These are phyloP conservation scores for Pseudomugil tenellus DNA, from an alignment of 2,797 vertebrate species.

Conservation along the genomic window DNA sequence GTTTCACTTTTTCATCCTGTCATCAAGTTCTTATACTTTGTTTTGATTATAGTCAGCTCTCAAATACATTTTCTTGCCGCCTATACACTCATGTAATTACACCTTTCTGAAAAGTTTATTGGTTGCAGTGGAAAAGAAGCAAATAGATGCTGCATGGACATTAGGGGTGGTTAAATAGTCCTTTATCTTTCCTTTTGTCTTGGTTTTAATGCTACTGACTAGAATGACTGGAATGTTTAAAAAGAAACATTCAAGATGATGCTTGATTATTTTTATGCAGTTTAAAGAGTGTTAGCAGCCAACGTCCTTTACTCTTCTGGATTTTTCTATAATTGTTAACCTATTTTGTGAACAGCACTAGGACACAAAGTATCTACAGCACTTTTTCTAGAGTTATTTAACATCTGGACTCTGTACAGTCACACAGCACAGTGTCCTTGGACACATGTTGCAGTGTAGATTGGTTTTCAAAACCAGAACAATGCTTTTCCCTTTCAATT, in stretches of 20 bases:
- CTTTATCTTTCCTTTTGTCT: too few relatives aligned
- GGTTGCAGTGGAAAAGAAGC: too few relatives aligned
- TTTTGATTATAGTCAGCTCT: background rate
- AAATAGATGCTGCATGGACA: too few relatives aligned
- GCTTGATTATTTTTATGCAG: too few relatives aligned
- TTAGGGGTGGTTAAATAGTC: too few relatives aligned
- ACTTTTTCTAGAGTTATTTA: background rate
- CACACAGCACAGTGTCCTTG: background rate
- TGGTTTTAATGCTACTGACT: too few relatives aligned
- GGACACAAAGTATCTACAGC: background rate
- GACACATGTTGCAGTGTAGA: background rate
- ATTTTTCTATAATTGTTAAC: background rate
- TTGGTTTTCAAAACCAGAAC: background rate
- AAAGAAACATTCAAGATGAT: too few relatives aligned
- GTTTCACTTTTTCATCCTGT: constrained; percentile 6
- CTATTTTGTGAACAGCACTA: background rate
- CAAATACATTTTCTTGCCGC: background rate
- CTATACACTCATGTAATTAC: too few relatives aligned
- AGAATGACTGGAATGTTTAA: too few relatives aligned
- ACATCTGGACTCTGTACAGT: background rate
- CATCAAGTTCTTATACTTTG: background rate
- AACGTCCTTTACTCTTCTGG: background rate
- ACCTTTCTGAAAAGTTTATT: too few relatives aligned
- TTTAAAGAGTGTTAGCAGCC: too few relatives aligned
- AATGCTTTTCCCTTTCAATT: too few relatives aligned